Evolutionary conservation across 2,797 vertebrate genomes (phyloP).

Genomic region (Halcyon leucocephala): DNA sequence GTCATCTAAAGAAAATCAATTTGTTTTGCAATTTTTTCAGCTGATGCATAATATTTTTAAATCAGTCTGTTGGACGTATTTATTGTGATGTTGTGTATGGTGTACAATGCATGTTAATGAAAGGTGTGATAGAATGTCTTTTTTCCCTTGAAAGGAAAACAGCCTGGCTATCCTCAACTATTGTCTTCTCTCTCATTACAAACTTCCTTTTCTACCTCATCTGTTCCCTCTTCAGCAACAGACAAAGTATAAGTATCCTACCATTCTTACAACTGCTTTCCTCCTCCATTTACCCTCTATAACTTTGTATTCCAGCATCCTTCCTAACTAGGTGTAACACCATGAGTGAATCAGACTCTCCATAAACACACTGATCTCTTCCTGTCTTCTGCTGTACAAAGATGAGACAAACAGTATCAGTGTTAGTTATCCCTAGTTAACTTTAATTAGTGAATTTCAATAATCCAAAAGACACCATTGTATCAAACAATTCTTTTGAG

Average conservation of each 20-base stretch:
- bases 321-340: not conserved
- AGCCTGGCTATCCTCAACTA: not conserved
- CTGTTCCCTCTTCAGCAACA: not conserved
- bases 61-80: not conserved
- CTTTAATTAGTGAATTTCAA: not conserved
- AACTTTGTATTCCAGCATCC: not conserved
- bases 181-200: not conserved
- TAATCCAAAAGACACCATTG: not conserved
- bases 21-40: not conserved
- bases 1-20: slow-evolving; percentile 9
- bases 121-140: not conserved
- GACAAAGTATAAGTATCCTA: not conserved
- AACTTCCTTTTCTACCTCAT: not conserved
- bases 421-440: not conserved
- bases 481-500: not conserved
- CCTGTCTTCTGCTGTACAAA: not conserved
- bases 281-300: not conserved
- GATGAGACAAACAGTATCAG: not conserved
- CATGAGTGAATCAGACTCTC: not conserved
- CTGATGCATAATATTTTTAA: not conserved
- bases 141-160: not conserved
- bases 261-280: not conserved
- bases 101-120: not conserved
- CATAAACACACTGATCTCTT: not conserved
- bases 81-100: not conserved